These are phyloP conservation scores for Empidonax traillii DNA, from an alignment of 2,113 vertebrate species.

Conservation along the genomic window DNA sequence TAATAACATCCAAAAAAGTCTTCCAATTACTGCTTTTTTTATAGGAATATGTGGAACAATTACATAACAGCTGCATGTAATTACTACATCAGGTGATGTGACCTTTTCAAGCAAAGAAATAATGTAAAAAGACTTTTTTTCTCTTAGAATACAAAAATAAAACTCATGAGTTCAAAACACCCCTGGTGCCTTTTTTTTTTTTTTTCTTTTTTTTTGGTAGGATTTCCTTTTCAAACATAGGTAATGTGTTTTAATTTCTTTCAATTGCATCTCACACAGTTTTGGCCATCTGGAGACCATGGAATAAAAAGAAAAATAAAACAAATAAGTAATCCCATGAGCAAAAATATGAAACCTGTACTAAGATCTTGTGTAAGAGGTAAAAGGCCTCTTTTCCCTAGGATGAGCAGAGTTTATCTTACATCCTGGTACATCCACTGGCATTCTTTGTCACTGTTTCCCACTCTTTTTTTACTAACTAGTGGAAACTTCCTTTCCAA, in stretches of 20 bases:
- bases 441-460: background rate
- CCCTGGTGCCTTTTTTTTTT: accelerated
- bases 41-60: background rate
- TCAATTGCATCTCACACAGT: background rate
- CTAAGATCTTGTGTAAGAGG: background rate
- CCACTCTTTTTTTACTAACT: background rate
- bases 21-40: background rate
- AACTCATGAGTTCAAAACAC: background rate
- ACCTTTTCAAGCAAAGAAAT: background rate
- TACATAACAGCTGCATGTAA: slow-evolving; percentile 1
- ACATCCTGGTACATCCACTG: background rate
- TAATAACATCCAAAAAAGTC: background rate
- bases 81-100: background rate
- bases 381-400: background rate
- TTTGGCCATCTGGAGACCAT: background rate
- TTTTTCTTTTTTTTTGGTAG: background rate
- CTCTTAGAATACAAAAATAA: background rate
- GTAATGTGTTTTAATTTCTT: background rate
- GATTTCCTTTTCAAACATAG: background rate
- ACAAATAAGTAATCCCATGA: background rate
- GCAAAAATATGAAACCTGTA: background rate
- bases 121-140: background rate
- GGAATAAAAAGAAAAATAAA: background rate
- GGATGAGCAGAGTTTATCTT: background rate
- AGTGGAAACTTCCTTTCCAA: background rate